A percentile compares a stretch with the other conserved stretches of the same genome.
These are phyloP conservation scores for Thamnophis elegans DNA, from an alignment of 2,797 vertebrate genomes.

Conservation along the genomic window DNA sequence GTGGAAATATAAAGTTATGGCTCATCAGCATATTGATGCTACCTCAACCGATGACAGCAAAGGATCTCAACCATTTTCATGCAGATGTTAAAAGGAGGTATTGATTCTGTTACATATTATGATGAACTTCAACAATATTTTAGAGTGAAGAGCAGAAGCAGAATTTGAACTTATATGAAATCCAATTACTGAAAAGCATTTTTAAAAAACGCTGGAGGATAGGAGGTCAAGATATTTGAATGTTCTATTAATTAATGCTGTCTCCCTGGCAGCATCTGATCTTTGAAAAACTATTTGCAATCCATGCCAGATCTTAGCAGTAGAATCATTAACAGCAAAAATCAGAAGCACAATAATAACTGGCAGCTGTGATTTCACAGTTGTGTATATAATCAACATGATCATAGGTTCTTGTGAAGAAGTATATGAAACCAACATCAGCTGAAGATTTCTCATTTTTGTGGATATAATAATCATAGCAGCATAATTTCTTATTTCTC, in stretches of 20 bases:
- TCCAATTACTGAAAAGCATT: background rate
- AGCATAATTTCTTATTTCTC: conserved; percentile 22
- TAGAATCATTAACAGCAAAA: background rate
- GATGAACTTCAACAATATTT: background rate
- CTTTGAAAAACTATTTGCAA: conserved; percentile 17
- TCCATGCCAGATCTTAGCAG: background rate
- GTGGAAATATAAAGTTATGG: background rate
- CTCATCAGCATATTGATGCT: background rate
- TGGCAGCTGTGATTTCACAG: background rate
- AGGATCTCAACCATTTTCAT: background rate
- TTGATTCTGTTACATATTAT: background rate
- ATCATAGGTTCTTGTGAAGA: background rate
- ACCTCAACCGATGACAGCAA: background rate
- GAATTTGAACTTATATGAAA: background rate
- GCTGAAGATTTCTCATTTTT: background rate
- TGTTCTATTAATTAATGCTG: background rate
- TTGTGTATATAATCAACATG: background rate
- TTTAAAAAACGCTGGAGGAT: background rate
- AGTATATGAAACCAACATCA: background rate
- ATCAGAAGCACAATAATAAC: background rate
- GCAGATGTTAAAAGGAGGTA: background rate
- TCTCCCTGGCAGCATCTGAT: background rate
- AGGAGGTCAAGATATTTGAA: background rate
- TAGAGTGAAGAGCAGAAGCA: background rate
- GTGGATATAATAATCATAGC: conserved; percentile 19